Base-by-base conservation (phyloP, 2,797 vertebrate species). In the Phylloscopus collybita region DNA sequence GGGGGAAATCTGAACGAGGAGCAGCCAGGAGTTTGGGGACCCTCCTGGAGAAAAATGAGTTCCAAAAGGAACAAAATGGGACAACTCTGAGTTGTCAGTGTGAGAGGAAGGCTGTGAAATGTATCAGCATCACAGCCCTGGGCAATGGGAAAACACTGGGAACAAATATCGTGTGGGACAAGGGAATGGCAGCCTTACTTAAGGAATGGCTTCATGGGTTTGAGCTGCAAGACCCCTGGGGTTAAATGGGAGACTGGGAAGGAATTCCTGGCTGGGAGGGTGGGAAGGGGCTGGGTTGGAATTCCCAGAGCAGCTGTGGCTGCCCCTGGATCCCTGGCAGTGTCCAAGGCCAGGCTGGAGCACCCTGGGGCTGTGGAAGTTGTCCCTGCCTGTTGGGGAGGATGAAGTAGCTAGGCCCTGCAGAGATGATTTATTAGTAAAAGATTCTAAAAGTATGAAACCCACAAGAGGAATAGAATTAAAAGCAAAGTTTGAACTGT, bases 31-130 rank as follows among this genome's bases (percentile, higher is more conserved):
- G 16, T 57, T 71, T 45, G 80, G 59, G 14, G 47, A 85, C 4
- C 10, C 12, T 36, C 16, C 1, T 0, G 2, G 60, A 45, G 38
- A 34, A 59, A 75, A 75, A 0, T 3, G 38, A 42, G 20, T 11
- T 76, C 78, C 21, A 11, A 40, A 50, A 90, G 45, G 62, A 72
- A 36, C 8, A 70, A n/a, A 59, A 13, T 0, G 1, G 29, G 1
- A 0, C 7, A 45, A 26, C 36, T 44, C 0, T 0, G 80, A 86
- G 73, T 3, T 3, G 4, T 19, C 5, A 4, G 5, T 23, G 45
- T 53, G 88, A 81, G 71, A 75, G 6, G 16, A 56, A 36, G 38
- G 62, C 15, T 36, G 34, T 4, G 70, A 64, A 80, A 80, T 18
- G 26, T 5, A 10, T 5, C 44, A 34, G 26, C 30, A n/a, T 8